phyloP scores from a whole-genome alignment of 1,140 invertebrate species.

The Drosophila hydei region DNA sequence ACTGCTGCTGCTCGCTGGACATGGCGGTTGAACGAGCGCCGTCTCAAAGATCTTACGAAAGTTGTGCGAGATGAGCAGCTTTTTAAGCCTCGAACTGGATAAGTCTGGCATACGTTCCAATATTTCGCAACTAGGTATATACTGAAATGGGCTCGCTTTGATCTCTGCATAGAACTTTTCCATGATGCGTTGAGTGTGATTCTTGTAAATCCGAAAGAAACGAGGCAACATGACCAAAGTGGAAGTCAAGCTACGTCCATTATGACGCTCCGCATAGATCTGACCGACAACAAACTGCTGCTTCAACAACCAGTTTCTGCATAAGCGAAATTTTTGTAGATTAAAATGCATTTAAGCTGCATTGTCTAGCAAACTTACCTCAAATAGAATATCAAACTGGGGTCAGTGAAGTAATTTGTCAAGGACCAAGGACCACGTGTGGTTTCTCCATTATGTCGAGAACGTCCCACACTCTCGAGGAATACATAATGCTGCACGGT shows the following conservation, averaged over 20 bases:
- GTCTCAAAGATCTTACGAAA: constrained; percentile 71
- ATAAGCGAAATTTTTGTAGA: neutral
- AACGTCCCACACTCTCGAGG: constrained; percentile 90
- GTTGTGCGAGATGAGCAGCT: constrained; percentile 51
- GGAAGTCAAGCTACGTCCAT: constrained; percentile 42
- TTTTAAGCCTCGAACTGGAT: constrained; percentile 39
- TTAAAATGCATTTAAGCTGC: neutral
- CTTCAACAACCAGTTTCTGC: constrained; percentile 58
- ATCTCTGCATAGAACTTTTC: constrained; percentile 61
- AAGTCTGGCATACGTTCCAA: constrained; percentile 31
- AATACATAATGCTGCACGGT: constrained; percentile 88
- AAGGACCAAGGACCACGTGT: constrained; percentile 87
- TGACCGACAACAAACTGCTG: constrained; percentile 48
- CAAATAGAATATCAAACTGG: constrained; percentile 79
- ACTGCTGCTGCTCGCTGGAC: neutral
- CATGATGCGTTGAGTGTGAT: constrained; percentile 41
- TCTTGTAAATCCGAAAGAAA: constrained; percentile 60
- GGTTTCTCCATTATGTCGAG: constrained; percentile 88
- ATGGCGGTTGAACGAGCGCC: constrained; percentile 12
- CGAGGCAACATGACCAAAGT: constrained; percentile 55
- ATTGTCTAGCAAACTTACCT: constrained; percentile 47
- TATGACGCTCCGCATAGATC: constrained; percentile 55
- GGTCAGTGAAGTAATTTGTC: constrained; percentile 85
- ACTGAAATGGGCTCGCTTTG: constrained; percentile 28
- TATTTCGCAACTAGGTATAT: constrained; percentile 43